Evolutionary conservation across 2,888 invertebrate genomes (phyloP).

Genomic region (Agonum fuliginosum): DNA sequence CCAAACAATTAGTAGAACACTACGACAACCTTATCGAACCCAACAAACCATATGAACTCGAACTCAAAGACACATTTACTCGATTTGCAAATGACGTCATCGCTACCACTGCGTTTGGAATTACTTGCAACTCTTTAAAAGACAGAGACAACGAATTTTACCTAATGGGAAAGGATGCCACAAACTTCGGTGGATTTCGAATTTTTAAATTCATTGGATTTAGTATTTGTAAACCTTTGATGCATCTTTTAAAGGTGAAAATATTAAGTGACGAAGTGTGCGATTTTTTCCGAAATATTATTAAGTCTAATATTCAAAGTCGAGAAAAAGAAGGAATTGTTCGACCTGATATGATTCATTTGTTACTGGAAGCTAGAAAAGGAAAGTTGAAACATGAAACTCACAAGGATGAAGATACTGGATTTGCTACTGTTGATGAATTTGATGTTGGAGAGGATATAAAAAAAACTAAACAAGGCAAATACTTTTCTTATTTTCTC

Average conservation of each 20-base stretch:
- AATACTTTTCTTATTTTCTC: too few species aligned
- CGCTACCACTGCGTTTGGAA: slow-evolving; percentile 76
- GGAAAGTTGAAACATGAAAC: slow-evolving; percentile 65
- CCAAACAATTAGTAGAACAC: slow-evolving; percentile 63
- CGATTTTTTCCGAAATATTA: slow-evolving; percentile 71
- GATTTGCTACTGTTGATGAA: slow-evolving; percentile 63
- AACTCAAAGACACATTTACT: slow-evolving; percentile 73
- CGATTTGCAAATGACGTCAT: slow-evolving; percentile 78
- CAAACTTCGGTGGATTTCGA: slow-evolving; percentile 25
- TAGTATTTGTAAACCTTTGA: neutral
- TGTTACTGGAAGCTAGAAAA: slow-evolving; percentile 73
- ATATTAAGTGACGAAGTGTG: slow-evolving; percentile 69
- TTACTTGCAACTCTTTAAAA: slow-evolving; percentile 75
- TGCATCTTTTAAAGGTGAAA: slow-evolving; percentile 65
- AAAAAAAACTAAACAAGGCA: slow-evolving; percentile 18
- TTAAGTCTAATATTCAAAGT: slow-evolving; percentile 66
- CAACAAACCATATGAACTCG: slow-evolving; percentile 65
- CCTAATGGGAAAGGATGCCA: slow-evolving; percentile 66
- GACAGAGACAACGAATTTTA: slow-evolving; percentile 76
- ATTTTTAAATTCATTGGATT: slow-evolving; percentile 16
- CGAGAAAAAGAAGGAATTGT: slow-evolving; percentile 72
- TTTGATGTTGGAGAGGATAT: slow-evolving; percentile 65
- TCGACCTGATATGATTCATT: slow-evolving; percentile 75
- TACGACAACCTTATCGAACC: slow-evolving; percentile 61
- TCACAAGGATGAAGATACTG: slow-evolving; percentile 41